These are phyloP conservation scores for Dryococelus australis DNA, from an alignment of 2,888 invertebrate species.

Conservation along the genomic window DNA sequence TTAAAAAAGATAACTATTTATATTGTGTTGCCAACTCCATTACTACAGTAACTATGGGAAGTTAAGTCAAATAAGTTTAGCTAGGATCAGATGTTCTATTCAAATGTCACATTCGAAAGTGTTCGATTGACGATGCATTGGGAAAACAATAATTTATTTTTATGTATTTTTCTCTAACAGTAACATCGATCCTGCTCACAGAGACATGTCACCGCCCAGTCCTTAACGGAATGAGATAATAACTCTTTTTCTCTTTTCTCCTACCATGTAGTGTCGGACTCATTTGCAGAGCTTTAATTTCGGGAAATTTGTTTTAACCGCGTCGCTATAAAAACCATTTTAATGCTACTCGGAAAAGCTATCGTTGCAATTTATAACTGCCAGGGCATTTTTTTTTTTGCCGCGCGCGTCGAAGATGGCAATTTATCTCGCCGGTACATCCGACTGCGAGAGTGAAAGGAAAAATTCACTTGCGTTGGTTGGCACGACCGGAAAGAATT, in stretches of 20 bases:
- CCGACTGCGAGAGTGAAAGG: background rate
- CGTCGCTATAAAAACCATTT: background rate
- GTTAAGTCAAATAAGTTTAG: no score
- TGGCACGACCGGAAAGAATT: background rate
- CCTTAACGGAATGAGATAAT: no score
- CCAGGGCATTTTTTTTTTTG: background rate
- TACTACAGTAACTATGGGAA: no score
- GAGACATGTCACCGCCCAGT: no score
- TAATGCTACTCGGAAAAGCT: background rate
- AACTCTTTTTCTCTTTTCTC: background rate
- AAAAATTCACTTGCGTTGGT: background rate
- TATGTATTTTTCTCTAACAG: no score
- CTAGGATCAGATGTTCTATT: no score
- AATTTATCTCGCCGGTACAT: background rate
- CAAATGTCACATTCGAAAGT: no score
- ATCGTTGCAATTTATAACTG: conserved; percentile 1
- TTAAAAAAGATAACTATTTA: no score
- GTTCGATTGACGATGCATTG: no score
- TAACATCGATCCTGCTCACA: no score
- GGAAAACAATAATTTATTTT: no score
- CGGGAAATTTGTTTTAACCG: background rate
- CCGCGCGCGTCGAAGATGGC: background rate
- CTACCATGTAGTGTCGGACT: background rate
- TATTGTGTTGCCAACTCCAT: no score
- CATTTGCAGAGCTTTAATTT: background rate